Base-by-base conservation (phyloP, 2,113 vertebrate species). In the Phainopepla nitens region DNA sequence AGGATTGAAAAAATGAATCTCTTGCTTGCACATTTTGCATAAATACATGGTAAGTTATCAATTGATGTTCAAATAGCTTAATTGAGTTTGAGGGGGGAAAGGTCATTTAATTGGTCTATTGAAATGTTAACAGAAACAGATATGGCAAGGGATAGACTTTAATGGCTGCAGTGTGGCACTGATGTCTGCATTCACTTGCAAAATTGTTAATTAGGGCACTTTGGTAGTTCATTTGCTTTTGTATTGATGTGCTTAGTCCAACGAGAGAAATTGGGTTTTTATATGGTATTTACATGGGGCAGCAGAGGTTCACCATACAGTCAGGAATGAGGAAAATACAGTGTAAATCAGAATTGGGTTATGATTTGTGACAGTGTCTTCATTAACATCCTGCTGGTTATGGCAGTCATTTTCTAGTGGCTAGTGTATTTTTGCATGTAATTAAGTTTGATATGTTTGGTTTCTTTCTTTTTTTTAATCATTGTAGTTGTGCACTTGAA, bases 131-230 rank as follows among this genome's bases (percentile, higher is more conserved):
- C 98, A 97, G 98, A 97, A 98, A 98, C 98, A 98, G 98, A 98
- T 98, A 98, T 97, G 97, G 98, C 97, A 96, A 87, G 98, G 98
- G 98, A 98, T 98, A 98, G 98, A 98, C 98, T 99, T 98, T 99
- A 99, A 98, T 99, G 98, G 98, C 97, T 97, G 96, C 98, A 97
- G 98, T 97, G 98, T 98, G 98, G 97, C 97, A 85, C 98, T 98
- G 98, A 98, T 99, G 98, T 98, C 98, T 97, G 98, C 98, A 99
- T 99, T 99, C 98, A 99, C 98, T 98, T 99, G 98, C 98, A 99
- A 99, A 99, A 98, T 98, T 98, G 98, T 98, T 98, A 98, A 98
- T 99, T 98, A 98, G 98, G 97, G 97, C 97, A 98, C 98, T 98
- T 97, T 95, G 97, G 98, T 98, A 98, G 97, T 98, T 98, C 98